Evolutionary conservation across 2,797 vertebrate genomes (phyloP).

Genomic region (Dromococcyx pavoninus): DNA sequence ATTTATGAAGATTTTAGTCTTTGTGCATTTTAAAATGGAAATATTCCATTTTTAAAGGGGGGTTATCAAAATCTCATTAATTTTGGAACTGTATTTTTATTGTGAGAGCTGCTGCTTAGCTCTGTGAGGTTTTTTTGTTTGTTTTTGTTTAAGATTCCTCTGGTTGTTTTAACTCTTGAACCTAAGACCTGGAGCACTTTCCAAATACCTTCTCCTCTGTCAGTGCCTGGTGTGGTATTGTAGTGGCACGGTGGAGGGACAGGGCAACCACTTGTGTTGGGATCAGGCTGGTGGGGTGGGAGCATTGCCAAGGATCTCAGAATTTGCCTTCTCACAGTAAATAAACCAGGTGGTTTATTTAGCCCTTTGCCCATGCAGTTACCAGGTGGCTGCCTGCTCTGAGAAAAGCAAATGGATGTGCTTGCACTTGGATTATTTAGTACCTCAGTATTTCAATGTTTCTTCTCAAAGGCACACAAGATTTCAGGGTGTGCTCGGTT

Average conservation of each 20-base stretch:
- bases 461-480: not conserved
- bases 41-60: conserved; percentile 18
- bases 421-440: not conserved
- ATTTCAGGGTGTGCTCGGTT: not conserved
- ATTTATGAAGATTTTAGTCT: conserved; percentile 51
- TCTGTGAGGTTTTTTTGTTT: not conserved
- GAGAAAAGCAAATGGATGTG: not conserved
- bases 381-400: not conserved
- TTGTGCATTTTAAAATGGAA: conserved; percentile 51
- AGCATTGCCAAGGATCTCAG: not conserved
- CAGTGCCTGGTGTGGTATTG: not conserved
- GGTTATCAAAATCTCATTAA: conserved; percentile 37
- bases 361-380: not conserved
- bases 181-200: not conserved
- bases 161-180: not conserved
- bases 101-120: not conserved
- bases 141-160: not conserved
- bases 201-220: not conserved
- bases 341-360: not conserved
- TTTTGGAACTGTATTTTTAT: conserved; percentile 16
- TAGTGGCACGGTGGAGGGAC: not conserved
- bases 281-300: not conserved
- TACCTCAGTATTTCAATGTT: not conserved
- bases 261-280: not conserved
- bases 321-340: not conserved